Percentiles rank a stretch among this genome's conserved stretches.
Evolutionary conservation across 2,888 invertebrate species (phyloP).

Genomic region (Thyatira batis): DNA sequence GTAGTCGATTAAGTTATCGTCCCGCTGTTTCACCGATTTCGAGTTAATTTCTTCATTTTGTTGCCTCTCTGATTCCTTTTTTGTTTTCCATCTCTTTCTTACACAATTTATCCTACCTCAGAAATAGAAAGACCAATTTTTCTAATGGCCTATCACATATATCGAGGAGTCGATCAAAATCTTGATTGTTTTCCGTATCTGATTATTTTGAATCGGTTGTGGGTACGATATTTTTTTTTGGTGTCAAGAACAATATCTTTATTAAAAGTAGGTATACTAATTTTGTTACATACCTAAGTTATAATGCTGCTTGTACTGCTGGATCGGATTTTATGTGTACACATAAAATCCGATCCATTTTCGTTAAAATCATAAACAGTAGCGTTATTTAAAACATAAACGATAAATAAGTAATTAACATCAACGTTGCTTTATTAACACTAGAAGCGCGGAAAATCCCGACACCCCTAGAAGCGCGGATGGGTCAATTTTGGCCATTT

Average conservation of each 20-base stretch:
- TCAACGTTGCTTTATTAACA: not conserved
- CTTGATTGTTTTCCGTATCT: constrained; percentile 20
- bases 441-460: too few species aligned
- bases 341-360: too few species aligned
- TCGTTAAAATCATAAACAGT: too few species aligned
- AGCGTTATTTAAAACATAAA: not conserved
- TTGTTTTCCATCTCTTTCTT: constrained; percentile 22
- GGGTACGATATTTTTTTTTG: not conserved
- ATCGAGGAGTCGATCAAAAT: constrained; percentile 28
- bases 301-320: too few species aligned
- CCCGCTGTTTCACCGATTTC: constrained; percentile 71
- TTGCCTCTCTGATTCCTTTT: constrained; percentile 49
- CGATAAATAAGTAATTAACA: not conserved
- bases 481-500: too few species aligned
- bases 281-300: not conserved
- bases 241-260: not conserved
- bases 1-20: constrained; percentile 71
- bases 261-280: not conserved
- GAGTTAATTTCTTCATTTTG: constrained; percentile 77
- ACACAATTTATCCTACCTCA: constrained; percentile 23
- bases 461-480: too few species aligned
- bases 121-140: constrained; percentile 68
- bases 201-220: not conserved
- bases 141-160: constrained; percentile 61
- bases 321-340: too few species aligned